These are phyloP conservation scores for Actenoides lindsayi DNA, from an alignment of 2,113 vertebrate species.

Conservation along the genomic window DNA sequence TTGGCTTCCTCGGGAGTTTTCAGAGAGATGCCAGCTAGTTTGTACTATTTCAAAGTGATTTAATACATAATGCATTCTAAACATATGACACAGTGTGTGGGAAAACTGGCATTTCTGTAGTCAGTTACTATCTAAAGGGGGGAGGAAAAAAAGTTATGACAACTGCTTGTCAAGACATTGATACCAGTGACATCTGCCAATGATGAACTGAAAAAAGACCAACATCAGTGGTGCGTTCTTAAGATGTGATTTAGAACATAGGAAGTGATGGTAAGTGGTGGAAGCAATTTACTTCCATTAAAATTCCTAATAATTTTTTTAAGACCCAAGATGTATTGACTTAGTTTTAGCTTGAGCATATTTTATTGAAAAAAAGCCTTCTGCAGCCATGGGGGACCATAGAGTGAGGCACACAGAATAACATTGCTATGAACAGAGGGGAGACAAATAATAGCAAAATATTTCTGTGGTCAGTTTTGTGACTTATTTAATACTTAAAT, in stretches of 20 bases:
- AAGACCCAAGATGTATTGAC: background rate
- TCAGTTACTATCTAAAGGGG: background rate
- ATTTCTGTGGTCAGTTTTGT: background rate
- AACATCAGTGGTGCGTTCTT: background rate
- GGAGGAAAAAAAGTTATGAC: background rate
- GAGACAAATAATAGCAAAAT: background rate
- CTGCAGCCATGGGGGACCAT: background rate
- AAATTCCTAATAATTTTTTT: background rate
- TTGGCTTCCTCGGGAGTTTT: constrained; percentile 4
- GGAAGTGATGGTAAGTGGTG: background rate
- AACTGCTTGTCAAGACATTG: constrained; percentile 30
- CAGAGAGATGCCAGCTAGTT: constrained; percentile 1
- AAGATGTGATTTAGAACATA: background rate
- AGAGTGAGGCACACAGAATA: background rate
- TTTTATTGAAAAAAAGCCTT: background rate
- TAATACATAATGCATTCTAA: constrained; percentile 12
- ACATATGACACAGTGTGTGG: background rate
- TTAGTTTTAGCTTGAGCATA: background rate
- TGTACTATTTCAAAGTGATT: constrained; percentile 12
- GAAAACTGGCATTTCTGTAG: constrained; percentile 6
- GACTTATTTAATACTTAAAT: background rate
- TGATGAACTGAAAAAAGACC: constrained; percentile 7
- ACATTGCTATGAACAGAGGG: background rate
- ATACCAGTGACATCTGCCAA: constrained; percentile 3
- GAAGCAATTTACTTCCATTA: constrained; percentile 8